Evolutionary conservation across 2,113 vertebrate species (phyloP).

Genomic region (Anser brachyrhynchus): DNA sequence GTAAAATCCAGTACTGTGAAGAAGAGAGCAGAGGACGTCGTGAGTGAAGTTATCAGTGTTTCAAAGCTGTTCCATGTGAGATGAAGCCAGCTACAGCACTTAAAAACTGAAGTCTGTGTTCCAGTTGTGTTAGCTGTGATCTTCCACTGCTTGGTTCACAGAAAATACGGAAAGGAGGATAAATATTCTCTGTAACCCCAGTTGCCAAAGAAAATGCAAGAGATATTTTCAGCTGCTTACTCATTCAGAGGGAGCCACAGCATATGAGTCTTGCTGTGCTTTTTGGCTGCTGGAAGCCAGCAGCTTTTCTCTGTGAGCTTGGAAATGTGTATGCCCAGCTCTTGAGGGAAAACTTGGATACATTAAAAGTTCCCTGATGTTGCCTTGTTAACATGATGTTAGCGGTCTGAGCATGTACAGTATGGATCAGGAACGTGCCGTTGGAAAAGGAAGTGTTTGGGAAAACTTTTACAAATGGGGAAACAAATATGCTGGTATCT

Average conservation of each 20-base stretch:
- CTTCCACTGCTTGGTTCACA: neutral
- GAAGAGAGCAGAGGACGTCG: neutral
- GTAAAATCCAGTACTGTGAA: neutral
- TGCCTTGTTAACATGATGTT: neutral
- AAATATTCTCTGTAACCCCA: neutral
- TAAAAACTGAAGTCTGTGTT: neutral
- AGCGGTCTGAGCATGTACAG: neutral
- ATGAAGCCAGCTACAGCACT: neutral
- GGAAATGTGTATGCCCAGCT: neutral
- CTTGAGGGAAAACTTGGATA: neutral
- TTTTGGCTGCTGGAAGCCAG: conserved; percentile 24
- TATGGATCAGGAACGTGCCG: neutral
- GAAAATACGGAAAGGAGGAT: neutral
- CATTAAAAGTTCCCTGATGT: neutral
- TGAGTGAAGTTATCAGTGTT: neutral
- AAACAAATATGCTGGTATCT: neutral
- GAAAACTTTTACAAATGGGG: conserved; percentile 4
- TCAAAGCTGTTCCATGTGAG: neutral
- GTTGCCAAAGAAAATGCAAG: conserved; percentile 31
- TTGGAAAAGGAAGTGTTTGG: neutral
- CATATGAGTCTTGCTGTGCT: neutral
- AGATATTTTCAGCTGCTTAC: conserved; percentile 40
- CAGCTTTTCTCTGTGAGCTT: neutral
- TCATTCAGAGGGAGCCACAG: conserved; percentile 5
- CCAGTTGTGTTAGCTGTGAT: neutral